Conservation (phyloP, 2,888 invertebrate genomes). For the Trachelus tabidus region DNA sequence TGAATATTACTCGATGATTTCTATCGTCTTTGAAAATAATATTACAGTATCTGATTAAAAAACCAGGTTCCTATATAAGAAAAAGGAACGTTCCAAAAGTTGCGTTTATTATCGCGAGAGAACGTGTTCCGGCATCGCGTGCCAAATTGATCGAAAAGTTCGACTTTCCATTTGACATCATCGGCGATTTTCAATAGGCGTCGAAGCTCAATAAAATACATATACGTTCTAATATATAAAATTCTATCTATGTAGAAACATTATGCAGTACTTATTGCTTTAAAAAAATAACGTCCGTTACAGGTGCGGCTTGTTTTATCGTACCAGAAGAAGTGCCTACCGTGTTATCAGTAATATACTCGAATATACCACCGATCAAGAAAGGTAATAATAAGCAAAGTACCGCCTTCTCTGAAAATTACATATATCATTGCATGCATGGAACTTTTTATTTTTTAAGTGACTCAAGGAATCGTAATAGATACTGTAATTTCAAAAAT, state of each 20-base stretch:
- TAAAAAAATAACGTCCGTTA: background rate
- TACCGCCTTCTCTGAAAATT: background rate
- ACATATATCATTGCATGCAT: background rate
- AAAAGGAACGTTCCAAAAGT: background rate
- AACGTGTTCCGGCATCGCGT: background rate
- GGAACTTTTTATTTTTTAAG: background rate
- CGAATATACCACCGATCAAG: slow-evolving; percentile 85
- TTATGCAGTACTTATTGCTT: background rate
- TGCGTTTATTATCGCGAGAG: background rate
- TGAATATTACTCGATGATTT: slow-evolving; percentile 15
- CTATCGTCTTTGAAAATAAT: background rate
- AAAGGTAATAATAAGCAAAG: slow-evolving; percentile 72
- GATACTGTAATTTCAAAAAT: background rate
- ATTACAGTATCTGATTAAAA: background rate
- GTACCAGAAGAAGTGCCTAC: slow-evolving; percentile 86
- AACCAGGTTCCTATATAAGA: background rate
- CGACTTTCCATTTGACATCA: background rate
- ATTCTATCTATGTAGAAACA: no score
- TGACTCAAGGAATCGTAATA: slow-evolving; percentile 1
- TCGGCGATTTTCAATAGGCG: background rate
- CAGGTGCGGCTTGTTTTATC: slow-evolving; percentile 73
- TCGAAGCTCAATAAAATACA: background rate
- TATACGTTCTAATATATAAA: background rate
- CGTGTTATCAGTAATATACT: slow-evolving; percentile 81
- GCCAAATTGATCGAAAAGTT: background rate